Percentiles rank a stretch among this genome's conserved stretches.
Conservation (phyloP, 2,888 invertebrate genomes). For the Marasmarcha lunaedactyla region DNA sequence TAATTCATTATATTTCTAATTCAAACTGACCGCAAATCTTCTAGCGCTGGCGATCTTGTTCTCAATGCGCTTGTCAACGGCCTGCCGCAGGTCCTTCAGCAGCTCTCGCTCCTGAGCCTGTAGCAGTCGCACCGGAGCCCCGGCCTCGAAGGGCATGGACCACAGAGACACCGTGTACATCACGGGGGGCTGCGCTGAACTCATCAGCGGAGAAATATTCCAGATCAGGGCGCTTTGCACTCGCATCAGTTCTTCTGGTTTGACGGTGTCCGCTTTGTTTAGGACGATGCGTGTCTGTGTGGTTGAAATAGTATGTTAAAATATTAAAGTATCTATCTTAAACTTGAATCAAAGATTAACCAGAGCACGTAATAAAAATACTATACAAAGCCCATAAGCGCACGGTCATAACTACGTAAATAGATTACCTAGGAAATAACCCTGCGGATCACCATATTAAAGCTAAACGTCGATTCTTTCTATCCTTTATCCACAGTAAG, state of each 20-base stretch:
- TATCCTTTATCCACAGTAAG: too few species aligned
- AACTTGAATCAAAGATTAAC: background rate
- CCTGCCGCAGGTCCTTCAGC: conserved; percentile 85
- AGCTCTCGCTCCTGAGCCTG: conserved; percentile 91
- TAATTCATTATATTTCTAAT: too few species aligned
- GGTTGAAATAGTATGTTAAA: background rate
- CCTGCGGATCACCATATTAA: too few species aligned
- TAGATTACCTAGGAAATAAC: too few species aligned
- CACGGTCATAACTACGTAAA: too few species aligned
- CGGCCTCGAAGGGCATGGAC: conserved; percentile 86
- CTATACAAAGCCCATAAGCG: too few species aligned
- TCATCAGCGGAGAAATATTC: conserved; percentile 97
- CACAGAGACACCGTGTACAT: conserved; percentile 92
- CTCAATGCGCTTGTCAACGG: conserved; percentile 90
- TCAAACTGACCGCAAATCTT: conserved; percentile 94
- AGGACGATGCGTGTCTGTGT: conserved; percentile 87
- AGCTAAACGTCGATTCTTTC: too few species aligned
- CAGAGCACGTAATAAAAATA: too few species aligned
- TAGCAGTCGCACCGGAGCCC: conserved; percentile 84
- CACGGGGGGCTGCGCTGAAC: conserved; percentile 91
- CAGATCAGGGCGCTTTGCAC: conserved; percentile 95
- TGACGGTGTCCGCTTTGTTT: conserved; percentile 94
- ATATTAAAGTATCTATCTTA: too few species aligned
- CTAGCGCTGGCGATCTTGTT: conserved; percentile 95
- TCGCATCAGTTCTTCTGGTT: conserved; percentile 91